Percentiles rank a stretch among this genome's conserved stretches.
Evolutionary conservation across 2,797 vertebrate genomes (phyloP).

Genomic region (Oceanodroma leucorhoa): DNA sequence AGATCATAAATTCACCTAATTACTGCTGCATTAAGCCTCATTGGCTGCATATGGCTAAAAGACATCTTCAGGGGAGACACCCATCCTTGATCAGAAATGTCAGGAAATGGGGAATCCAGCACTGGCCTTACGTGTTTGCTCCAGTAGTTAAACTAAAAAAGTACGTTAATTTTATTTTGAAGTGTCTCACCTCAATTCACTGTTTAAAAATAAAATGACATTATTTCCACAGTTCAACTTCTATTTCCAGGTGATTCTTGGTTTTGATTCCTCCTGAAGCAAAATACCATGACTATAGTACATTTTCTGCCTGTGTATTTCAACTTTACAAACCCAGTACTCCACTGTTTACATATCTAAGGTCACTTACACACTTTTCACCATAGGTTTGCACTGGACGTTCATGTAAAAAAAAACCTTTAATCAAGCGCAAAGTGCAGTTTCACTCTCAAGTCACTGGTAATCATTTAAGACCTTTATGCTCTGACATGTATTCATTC

Average conservation of each 20-base stretch:
- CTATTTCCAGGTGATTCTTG: neutral
- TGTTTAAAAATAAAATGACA: neutral
- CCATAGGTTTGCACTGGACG: accelerated
- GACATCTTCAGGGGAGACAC: neutral
- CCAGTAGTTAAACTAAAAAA: neutral
- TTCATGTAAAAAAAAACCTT: neutral
- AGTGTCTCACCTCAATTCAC: neutral
- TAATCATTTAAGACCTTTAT: neutral
- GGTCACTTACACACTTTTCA: neutral
- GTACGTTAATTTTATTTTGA: neutral
- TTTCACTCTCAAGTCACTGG: neutral
- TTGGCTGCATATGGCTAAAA: neutral
- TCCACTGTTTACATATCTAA: neutral
- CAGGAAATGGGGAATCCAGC: neutral
- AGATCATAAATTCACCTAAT: slow-evolving; percentile 26
- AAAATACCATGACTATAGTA: neutral
- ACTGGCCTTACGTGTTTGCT: neutral
- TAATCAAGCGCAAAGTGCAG: neutral
- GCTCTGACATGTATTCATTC: neutral
- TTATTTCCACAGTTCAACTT: neutral
- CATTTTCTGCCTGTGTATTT: neutral
- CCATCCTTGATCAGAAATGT: neutral
- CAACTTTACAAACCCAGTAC: neutral
- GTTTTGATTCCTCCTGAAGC: neutral
- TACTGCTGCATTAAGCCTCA: neutral